Percentiles rank a stretch among this genome's conserved stretches.
Conservation (phyloP, 2,113 vertebrate genomes). For the Chaetura pelagica region DNA sequence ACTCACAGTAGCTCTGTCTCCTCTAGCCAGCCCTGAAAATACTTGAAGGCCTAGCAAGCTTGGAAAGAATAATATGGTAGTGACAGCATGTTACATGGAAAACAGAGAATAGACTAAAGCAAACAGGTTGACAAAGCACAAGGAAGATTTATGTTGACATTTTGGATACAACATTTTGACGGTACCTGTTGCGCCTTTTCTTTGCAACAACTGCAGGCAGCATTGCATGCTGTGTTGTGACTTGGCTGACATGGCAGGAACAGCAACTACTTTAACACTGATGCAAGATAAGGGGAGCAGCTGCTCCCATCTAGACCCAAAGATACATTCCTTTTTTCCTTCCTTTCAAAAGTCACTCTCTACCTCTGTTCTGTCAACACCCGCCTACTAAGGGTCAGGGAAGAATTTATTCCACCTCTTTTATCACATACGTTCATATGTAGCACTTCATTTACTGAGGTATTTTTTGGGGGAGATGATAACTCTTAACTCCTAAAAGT, state of each 20-base stretch:
- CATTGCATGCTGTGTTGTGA: slow-evolving; percentile 11
- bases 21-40: background rate
- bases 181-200: background rate
- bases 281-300: slow-evolving; percentile 44
- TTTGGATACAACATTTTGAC: background rate
- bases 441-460: slow-evolving; percentile 74
- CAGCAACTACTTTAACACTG: slow-evolving; percentile 53
- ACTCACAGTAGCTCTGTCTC: background rate
- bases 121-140: slow-evolving; percentile 10
- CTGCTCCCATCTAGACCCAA: slow-evolving; percentile 30
- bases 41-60: background rate
- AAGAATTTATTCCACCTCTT: slow-evolving; percentile 58
- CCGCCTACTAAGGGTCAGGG: slow-evolving; percentile 38
- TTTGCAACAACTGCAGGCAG: slow-evolving; percentile 9
- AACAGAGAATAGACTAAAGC: background rate
- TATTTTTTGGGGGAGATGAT: slow-evolving; percentile 50
- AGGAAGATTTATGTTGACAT: slow-evolving; percentile 31
- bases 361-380: slow-evolving; percentile 71
- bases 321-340: slow-evolving; percentile 15
- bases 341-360: slow-evolving; percentile 41
- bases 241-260: slow-evolving; percentile 29
- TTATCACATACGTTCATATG: slow-evolving; percentile 56
- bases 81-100: slow-evolving; percentile 6
- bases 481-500: slow-evolving; percentile 62
- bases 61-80: slow-evolving; percentile 18